phyloP scores from a whole-genome alignment of 2,888 invertebrate species.

The Zele albiditarsus region DNA sequence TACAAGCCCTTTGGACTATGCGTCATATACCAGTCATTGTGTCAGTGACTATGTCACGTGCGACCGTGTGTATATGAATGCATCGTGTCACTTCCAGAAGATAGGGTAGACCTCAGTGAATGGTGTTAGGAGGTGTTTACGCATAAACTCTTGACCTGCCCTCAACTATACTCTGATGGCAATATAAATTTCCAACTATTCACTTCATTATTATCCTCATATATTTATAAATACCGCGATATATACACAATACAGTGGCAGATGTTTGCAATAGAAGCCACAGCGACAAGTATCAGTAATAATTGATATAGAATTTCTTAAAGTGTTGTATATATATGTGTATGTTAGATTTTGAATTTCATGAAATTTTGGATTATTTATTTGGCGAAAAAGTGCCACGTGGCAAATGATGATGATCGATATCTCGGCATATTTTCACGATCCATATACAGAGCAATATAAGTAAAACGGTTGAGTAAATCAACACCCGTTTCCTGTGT shows the following conservation, averaged over 20 bases:
- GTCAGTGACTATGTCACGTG: slow-evolving; percentile 44
- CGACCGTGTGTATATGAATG: slow-evolving; percentile 19
- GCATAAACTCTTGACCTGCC: neutral
- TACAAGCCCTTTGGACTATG: slow-evolving; percentile 35
- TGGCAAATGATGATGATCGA: slow-evolving; percentile 42
- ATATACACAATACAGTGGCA: too few relatives aligned
- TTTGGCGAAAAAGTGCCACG: slow-evolving; percentile 28
- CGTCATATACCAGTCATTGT: slow-evolving; percentile 45
- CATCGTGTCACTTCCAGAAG: slow-evolving; percentile 32
- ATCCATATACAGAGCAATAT: neutral
- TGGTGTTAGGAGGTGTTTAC: slow-evolving; percentile 15
- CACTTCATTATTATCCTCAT: neutral
- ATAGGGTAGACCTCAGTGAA: slow-evolving; percentile 3
- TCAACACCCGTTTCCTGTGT: slow-evolving; percentile 53
- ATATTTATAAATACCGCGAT: neutral
- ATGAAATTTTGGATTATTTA: too few relatives aligned
- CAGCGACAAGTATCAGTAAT: too few relatives aligned
- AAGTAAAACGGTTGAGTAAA: slow-evolving; percentile 40
- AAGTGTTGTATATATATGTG: too few relatives aligned
- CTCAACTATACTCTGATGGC: neutral
- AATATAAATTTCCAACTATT: neutral
- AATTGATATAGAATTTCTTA: too few relatives aligned
- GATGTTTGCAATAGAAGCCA: too few relatives aligned
- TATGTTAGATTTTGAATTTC: too few relatives aligned
- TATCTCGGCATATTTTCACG: neutral